phyloP scores from a whole-genome alignment of 2,888 invertebrate genomes.

The Andrena marginata region DNA sequence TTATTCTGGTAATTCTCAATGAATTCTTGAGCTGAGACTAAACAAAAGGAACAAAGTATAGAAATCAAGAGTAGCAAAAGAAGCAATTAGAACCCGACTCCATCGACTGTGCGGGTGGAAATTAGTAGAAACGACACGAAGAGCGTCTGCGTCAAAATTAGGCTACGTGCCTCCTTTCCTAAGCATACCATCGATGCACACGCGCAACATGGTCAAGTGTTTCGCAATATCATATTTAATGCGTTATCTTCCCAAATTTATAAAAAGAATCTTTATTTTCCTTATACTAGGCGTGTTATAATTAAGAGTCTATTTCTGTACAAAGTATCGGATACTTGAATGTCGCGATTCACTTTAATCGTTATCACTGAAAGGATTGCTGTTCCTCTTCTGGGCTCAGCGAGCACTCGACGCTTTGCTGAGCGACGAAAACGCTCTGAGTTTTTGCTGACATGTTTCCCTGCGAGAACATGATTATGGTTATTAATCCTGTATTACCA shows the following conservation, averaged over 20 bases:
- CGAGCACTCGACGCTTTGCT: constrained; percentile 77
- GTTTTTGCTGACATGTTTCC: constrained; percentile 75
- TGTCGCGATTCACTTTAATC: not conserved
- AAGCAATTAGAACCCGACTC: not conserved
- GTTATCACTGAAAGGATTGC: constrained; percentile 76
- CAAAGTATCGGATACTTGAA: constrained; percentile 16
- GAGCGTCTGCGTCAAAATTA: not conserved
- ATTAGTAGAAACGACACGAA: not conserved
- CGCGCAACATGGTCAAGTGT: not conserved
- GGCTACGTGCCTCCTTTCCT: not conserved
- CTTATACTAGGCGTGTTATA: constrained; percentile 17
- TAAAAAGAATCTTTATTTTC: constrained; percentile 30
- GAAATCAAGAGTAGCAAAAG: not conserved
- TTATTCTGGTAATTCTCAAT: too few relatives aligned
- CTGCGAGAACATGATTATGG: constrained; percentile 65
- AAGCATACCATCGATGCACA: not conserved
- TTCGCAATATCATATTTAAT: not conserved
- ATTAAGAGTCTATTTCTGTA: constrained; percentile 32
- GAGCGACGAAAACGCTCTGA: constrained; percentile 79
- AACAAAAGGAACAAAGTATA: not conserved
- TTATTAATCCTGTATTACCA: not conserved
- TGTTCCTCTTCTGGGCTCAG: constrained; percentile 81
- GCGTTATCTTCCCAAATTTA: not conserved
- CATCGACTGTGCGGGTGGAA: not conserved
- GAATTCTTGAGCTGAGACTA: not conserved